Conservation (phyloP, 2,113 vertebrate genomes). For the Scopus umbretta region DNA sequence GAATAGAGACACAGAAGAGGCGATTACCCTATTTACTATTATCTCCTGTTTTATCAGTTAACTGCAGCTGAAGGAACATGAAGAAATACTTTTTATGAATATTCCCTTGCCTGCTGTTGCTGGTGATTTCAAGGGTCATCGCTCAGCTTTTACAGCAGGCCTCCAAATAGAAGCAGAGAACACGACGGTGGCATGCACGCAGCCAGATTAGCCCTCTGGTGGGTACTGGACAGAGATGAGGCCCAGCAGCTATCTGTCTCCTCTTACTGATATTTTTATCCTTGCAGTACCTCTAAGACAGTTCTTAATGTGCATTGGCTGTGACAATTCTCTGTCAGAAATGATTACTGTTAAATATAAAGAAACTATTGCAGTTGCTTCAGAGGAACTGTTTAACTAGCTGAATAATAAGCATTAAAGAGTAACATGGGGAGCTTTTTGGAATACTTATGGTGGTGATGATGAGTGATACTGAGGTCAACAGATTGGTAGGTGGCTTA, state of each 20-base stretch:
- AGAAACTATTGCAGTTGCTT: not conserved
- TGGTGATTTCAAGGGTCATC: not conserved
- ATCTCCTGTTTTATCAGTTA: not conserved
- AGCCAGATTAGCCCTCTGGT: not conserved
- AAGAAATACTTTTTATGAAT: not conserved
- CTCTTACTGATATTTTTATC: not conserved
- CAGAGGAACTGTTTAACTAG: not conserved
- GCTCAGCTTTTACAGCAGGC: not conserved
- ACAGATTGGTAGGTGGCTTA: not conserved
- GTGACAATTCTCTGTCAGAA: not conserved
- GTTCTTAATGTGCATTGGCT: not conserved
- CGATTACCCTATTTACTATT: rapidly evolving
- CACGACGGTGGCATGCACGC: rapidly evolving
- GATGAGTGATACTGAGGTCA: rapidly evolving
- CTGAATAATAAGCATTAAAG: not conserved
- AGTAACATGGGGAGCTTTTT: not conserved
- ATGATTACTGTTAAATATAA: not conserved
- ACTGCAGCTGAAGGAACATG: not conserved
- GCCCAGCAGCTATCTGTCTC: not conserved
- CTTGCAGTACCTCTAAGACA: not conserved
- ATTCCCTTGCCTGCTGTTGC: not conserved
- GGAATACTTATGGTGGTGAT: not conserved
- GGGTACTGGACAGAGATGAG: not conserved
- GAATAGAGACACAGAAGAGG: not conserved
- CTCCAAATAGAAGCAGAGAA: not conserved